Evolutionary conservation across 2,888 invertebrate species (phyloP).

Genomic region (Diadegma fenestrale): DNA sequence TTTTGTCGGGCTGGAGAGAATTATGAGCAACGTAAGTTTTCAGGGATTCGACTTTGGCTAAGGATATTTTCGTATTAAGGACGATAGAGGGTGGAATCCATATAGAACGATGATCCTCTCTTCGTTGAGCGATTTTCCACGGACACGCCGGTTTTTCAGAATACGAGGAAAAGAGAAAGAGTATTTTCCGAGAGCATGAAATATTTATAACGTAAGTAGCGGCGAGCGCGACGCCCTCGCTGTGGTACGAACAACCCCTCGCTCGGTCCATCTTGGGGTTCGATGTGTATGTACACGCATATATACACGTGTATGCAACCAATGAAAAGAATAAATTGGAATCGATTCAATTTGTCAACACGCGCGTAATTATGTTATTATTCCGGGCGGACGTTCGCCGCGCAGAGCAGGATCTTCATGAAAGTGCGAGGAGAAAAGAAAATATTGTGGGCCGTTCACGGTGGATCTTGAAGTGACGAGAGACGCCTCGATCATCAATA

Average conservation of each 20-base stretch:
- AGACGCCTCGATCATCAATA: constrained; percentile 79
- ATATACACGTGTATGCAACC: constrained; percentile 19
- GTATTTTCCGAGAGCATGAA: constrained; percentile 77
- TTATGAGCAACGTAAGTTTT: constrained; percentile 58
- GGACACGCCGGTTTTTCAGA: constrained; percentile 70
- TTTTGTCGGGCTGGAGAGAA: constrained; percentile 31
- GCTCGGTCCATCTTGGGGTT: constrained; percentile 29
- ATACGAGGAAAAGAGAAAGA: constrained; percentile 36
- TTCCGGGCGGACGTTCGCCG: constrained; percentile 72
- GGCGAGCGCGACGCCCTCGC: constrained; percentile 49
- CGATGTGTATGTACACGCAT: neutral
- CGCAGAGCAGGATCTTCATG: constrained; percentile 29
- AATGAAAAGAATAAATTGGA: constrained; percentile 84
- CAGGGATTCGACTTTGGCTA: constrained; percentile 30
- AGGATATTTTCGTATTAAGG: constrained; percentile 44
- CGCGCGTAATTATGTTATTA: constrained; percentile 83
- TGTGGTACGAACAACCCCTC: constrained; percentile 35
- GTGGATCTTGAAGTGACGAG: constrained; percentile 64
- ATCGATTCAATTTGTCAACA: constrained; percentile 84
- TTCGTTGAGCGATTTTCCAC: constrained; percentile 80
- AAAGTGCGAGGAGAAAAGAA: constrained; percentile 41
- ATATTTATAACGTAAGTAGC: constrained; percentile 81
- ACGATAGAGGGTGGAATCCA: constrained; percentile 27
- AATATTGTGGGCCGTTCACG: constrained; percentile 29
- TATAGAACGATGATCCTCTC: constrained; percentile 68